Conservation (phyloP, 2,888 invertebrate species). For the Idaea aversata region DNA sequence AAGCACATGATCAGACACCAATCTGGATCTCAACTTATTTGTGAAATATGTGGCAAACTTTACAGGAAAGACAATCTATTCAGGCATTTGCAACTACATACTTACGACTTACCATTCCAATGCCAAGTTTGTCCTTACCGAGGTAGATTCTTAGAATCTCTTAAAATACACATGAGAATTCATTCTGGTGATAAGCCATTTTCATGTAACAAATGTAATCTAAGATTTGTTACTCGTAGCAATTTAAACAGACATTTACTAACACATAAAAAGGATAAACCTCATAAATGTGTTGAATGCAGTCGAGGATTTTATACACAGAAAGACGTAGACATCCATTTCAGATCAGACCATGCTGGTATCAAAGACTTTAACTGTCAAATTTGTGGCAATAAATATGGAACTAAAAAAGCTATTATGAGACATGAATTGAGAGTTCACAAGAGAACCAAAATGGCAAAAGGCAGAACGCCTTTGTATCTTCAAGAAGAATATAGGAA, state of each 20-base stretch:
- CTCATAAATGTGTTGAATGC: slow-evolving; percentile 54
- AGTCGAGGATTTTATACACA: slow-evolving; percentile 51
- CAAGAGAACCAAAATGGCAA: slow-evolving; percentile 57
- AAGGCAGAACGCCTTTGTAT: slow-evolving; percentile 60
- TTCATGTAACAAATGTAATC: slow-evolving; percentile 52
- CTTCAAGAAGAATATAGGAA: slow-evolving; percentile 48
- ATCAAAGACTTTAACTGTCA: slow-evolving; percentile 51
- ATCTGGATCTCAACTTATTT: slow-evolving; percentile 46
- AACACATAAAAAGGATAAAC: slow-evolving; percentile 53
- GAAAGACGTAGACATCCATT: slow-evolving; percentile 51
- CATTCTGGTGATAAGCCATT: slow-evolving; percentile 58
- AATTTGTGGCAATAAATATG: slow-evolving; percentile 57
- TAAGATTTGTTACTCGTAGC: slow-evolving; percentile 53
- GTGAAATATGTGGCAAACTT: slow-evolving; percentile 58
- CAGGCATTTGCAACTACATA: slow-evolving; percentile 51
- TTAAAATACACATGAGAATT: slow-evolving; percentile 54
- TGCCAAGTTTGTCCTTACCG: slow-evolving; percentile 55
- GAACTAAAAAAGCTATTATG: slow-evolving; percentile 55
- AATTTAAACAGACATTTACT: slow-evolving; percentile 58
- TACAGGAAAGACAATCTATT: slow-evolving; percentile 56
- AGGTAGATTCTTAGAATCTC: slow-evolving; percentile 51
- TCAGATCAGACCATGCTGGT: slow-evolving; percentile 53
- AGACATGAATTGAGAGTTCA: slow-evolving; percentile 59
- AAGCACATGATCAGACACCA: slow-evolving; percentile 42
- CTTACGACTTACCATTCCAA: slow-evolving; percentile 48